Evolutionary conservation across 2,797 vertebrate genomes (phyloP).

Genomic region (Pyrocephalus nanus): DNA sequence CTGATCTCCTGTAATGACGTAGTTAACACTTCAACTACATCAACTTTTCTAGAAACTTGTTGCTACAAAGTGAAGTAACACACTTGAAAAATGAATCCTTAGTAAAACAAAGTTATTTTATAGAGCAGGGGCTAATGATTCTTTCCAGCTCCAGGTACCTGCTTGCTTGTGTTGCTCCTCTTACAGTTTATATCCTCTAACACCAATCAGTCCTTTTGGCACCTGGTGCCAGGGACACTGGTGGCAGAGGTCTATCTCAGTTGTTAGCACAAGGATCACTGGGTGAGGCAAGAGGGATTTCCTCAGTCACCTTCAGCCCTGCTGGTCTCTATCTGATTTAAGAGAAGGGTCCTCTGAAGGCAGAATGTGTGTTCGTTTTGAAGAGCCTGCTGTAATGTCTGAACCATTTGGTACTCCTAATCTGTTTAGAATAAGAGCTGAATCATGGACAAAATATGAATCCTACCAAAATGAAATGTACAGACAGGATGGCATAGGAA

Average conservation of each 20-base stretch:
- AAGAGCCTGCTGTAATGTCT: not conserved
- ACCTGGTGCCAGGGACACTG: not conserved
- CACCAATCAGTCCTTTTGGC: not conserved
- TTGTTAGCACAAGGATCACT: not conserved
- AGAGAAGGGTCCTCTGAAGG: not conserved
- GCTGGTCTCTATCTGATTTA: not conserved
- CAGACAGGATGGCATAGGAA: not conserved
- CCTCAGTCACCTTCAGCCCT: not conserved
- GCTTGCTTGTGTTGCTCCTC: not conserved
- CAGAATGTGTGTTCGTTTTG: not conserved
- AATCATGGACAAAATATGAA: not conserved
- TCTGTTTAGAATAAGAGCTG: not conserved
- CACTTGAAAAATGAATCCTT: not conserved
- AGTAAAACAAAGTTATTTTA: not conserved
- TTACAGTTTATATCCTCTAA: not conserved
- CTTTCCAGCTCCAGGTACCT: not conserved
- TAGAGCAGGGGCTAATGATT: not conserved
- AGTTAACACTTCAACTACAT: accelerated
- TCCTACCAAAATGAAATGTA: not conserved
- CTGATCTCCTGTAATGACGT: not conserved
- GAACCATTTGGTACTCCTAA: not conserved
- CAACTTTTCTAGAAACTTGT: not conserved
- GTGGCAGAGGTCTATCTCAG: not conserved
- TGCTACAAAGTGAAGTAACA: not conserved
- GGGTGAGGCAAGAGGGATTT: not conserved